Evolutionary conservation across 2,888 invertebrate species (phyloP), one percentile per base, ranked within the genome.

Genomic region (Barypeithes pellucidus): DNA sequence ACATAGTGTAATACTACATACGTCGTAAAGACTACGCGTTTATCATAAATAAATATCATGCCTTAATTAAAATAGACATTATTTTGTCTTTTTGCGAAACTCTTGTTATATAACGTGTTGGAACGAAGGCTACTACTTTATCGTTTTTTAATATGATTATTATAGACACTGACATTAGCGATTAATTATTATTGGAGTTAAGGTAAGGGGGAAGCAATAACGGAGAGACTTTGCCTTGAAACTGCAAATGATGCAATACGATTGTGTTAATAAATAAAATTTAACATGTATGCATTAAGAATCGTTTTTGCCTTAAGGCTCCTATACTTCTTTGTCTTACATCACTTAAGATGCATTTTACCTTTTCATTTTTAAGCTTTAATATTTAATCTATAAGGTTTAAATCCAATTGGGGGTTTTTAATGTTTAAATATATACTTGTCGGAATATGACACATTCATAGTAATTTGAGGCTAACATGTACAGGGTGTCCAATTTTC

Each of bases 191-290:
- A 36, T 72, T 72, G 52, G 14, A 41, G 45, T 20, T 36, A 39
- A 29, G 18, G 24, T 24, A 70, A 43, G 66, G 41, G 59, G 71
- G 66, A 41, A 47, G 57, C 52, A 29, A 72, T 67, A 72, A 54
- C 67, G 65, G 67, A 70, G 67, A 67, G 67, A 67, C 62, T 67
- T 72, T 20, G 72, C 72, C 72, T 72, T 72, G 72, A 72, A 72
- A 70, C 41, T 63, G 52, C 54, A 72, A 66, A 41, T 72, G 66
- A 66, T 73, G 73, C 73, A 73, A 73, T 67, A 68, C 63, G 18
- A 73, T 68, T 72, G 72, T 65, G 61, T 72, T 52, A 41, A 11
- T 59, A 60, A 72, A 67, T 72, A 66, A 60, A 72, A 67, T 63
- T 68, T 63, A 68, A 68, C 57, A 63, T 65, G 45, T 63, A 68